These are phyloP conservation scores for Tetramorium alpestre DNA, from an alignment of 1,140 invertebrate species.

Conservation along the genomic window DNA sequence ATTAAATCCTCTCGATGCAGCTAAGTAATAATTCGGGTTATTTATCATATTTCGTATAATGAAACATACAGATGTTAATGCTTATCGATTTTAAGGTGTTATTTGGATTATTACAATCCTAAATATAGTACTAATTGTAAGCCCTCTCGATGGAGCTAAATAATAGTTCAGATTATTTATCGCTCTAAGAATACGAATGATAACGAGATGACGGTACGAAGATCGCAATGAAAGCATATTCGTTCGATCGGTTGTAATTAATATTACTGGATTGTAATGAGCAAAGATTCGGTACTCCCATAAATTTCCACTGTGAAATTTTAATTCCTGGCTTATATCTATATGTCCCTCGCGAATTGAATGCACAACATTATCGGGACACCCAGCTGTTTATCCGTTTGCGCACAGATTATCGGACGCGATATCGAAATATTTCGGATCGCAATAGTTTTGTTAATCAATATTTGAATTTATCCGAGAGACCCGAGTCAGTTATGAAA, in stretches of 20 bases:
- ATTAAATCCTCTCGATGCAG: neutral
- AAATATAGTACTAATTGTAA: neutral
- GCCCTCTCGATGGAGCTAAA: neutral
- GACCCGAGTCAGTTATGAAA: neutral
- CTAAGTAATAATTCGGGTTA: neutral
- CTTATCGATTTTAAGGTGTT: conserved; percentile 5
- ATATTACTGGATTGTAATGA: conserved; percentile 25
- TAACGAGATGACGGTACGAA: neutral
- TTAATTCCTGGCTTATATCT: conserved; percentile 32
- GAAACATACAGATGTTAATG: conserved; percentile 17
- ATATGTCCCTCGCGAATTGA: conserved; percentile 35
- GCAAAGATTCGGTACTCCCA: conserved; percentile 5
- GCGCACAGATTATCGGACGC: conserved; percentile 38
- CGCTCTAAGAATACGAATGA: neutral
- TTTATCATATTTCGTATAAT: neutral
- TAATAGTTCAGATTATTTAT: neutral
- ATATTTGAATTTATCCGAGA: conserved; percentile 36
- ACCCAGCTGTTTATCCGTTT: conserved; percentile 24
- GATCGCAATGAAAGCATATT: neutral
- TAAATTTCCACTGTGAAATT: conserved; percentile 42
- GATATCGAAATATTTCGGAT: conserved; percentile 47
- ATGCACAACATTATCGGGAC: neutral
- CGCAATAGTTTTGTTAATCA: conserved; percentile 49
- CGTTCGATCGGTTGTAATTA: conserved; percentile 28
- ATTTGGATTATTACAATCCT: neutral